Evolutionary conservation across 1,140 invertebrate genomes (phyloP).

Genomic region (Homalodisca vitripennis): DNA sequence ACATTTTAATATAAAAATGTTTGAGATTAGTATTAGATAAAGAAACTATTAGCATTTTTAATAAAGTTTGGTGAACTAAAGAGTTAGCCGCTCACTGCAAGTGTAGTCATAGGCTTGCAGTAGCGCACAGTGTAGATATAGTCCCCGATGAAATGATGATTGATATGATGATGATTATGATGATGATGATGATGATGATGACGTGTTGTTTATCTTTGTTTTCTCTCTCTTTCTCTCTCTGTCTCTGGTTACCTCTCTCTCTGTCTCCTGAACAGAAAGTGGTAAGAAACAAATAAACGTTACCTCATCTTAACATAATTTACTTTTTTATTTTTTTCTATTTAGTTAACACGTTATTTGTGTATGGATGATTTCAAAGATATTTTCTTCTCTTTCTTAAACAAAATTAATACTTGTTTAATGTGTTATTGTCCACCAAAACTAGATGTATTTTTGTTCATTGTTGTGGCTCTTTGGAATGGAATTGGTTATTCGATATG

Average conservation of each 20-base stretch:
- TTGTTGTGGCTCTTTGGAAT: too few species aligned
- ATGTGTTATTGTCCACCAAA: background rate
- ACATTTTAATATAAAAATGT: too few species aligned
- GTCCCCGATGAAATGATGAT: constrained; percentile 3
- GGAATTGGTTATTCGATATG: too few species aligned
- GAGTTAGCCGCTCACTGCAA: background rate
- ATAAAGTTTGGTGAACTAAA: background rate
- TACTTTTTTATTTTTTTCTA: constrained; percentile 11
- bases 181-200: constrained; percentile 12
- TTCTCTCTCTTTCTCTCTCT: constrained; percentile 35
- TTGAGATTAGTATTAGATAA: too few species aligned
- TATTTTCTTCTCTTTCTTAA: background rate
- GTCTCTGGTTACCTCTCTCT: constrained; percentile 39
- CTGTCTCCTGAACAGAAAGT: constrained; percentile 41
- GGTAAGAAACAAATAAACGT: constrained; percentile 40
- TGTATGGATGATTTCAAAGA: constrained; percentile 26
- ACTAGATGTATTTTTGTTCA: background rate
- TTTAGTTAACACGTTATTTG: constrained; percentile 15
- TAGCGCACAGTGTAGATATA: constrained; percentile 15
- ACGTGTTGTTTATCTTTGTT: constrained; percentile 30
- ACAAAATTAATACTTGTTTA: background rate
- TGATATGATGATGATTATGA: background rate
- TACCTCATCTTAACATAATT: constrained; percentile 10
- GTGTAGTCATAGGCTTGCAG: constrained; percentile 14
- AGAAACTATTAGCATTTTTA: too few species aligned